These are phyloP conservation scores for Oscheius sp. DNA, from an alignment of 1,140 invertebrate species.

Conservation along the genomic window DNA sequence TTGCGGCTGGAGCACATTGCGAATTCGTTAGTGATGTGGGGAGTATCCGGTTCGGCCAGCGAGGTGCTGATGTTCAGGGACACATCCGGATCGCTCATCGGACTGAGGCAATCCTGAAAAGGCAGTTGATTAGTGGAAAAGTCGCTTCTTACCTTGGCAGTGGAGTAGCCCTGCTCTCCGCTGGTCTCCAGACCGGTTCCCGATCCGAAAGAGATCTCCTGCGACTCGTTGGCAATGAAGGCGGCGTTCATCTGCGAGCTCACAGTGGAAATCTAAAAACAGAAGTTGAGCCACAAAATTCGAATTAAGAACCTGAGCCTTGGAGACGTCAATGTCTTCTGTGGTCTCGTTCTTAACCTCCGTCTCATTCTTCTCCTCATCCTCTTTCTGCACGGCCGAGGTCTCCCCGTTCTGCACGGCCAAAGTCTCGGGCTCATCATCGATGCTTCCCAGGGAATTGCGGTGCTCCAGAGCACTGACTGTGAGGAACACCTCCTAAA, in stretches of 20 bases:
- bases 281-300: too few species aligned
- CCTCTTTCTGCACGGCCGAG: too few species aligned
- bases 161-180: neutral
- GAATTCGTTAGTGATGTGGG: neutral
- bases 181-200: neutral
- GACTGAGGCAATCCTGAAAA: neutral
- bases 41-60: neutral
- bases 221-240: neutral
- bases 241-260: slow-evolving; percentile 4
- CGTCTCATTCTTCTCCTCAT: too few species aligned
- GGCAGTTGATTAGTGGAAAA: neutral
- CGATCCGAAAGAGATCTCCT: neutral
- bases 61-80: neutral
- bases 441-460: too few species aligned
- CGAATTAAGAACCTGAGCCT: too few species aligned
- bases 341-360: too few species aligned
- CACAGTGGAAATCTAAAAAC: neutral
- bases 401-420: too few species aligned
- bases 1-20: neutral
- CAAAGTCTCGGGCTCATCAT: too few species aligned
- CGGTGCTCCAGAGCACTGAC: too few species aligned
- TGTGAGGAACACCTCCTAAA: too few species aligned
- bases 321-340: too few species aligned
- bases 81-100: neutral
- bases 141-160: neutral